A percentile compares a stretch with the other conserved stretches of the same genome.
phyloP scores from a whole-genome alignment of 2,888 invertebrate genomes.

The Prosopocoilus inquinatus region DNA sequence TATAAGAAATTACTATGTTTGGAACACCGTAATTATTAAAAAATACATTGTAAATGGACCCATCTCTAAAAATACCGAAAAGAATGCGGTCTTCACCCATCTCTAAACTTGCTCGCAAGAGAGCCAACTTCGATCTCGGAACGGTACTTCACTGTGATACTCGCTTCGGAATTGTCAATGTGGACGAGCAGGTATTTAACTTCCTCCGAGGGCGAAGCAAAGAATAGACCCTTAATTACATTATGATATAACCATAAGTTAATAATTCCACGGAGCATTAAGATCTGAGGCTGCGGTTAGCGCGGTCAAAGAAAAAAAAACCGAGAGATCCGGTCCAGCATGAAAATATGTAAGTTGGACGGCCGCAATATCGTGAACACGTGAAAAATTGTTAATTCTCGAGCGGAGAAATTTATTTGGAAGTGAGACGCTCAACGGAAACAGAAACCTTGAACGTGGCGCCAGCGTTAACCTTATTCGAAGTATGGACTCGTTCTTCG shows the following conservation, averaged over 20 bases:
- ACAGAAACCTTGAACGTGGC: conserved; percentile 14
- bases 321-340: not conserved
- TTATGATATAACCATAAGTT: conserved; percentile 23
- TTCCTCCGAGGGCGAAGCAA: conserved; percentile 24
- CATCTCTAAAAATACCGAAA: conserved; percentile 13
- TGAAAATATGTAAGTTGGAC: not conserved
- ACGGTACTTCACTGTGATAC: conserved; percentile 37
- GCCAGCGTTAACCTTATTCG: conserved; percentile 19
- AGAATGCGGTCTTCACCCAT: conserved; percentile 35
- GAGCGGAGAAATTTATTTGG: conserved; percentile 16
- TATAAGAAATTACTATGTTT: too few relatives aligned
- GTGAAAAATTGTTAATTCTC: conserved; percentile 4
- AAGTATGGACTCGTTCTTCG: conserved; percentile 18
- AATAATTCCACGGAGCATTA: conserved; percentile 18
- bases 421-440: conserved; percentile 2
- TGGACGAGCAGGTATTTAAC: conserved; percentile 30
- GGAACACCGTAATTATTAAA: too few relatives aligned
- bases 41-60: not conserved
- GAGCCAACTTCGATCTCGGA: conserved; percentile 33
- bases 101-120: conserved; percentile 28
- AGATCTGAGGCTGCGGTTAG: not conserved
- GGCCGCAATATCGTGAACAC: not conserved
- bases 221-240: conserved; percentile 24
- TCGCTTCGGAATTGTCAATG: conserved; percentile 35
- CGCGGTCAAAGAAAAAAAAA: too few relatives aligned